These are phyloP conservation scores for Naja naja DNA, from an alignment of 2,113 vertebrate species.

Conservation along the genomic window DNA sequence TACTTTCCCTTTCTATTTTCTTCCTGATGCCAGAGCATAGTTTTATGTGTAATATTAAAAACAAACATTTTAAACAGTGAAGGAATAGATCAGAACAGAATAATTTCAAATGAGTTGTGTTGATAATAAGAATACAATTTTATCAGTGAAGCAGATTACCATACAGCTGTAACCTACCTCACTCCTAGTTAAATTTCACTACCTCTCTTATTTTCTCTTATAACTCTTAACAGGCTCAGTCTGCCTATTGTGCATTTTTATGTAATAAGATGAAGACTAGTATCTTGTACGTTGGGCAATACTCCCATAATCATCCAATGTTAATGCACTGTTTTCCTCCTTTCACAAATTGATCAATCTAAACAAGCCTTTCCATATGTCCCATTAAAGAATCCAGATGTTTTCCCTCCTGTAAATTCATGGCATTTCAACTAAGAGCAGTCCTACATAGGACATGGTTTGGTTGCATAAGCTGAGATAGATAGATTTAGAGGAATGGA, in stretches of 20 bases:
- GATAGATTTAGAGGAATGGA: not conserved
- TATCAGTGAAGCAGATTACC: not conserved
- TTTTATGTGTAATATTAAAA: not conserved
- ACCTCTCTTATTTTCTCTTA: not conserved
- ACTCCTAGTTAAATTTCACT: not conserved
- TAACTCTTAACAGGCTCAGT: not conserved
- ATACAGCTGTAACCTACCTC: not conserved
- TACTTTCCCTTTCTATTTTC: not conserved
- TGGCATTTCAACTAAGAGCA: not conserved
- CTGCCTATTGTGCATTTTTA: not conserved
- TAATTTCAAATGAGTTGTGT: not conserved
- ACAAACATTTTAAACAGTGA: not conserved
- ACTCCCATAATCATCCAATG: not conserved
- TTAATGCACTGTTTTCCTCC: not conserved
- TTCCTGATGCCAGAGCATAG: not conserved
- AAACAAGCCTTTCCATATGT: not conserved
- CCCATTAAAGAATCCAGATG: not conserved
- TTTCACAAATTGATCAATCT: not conserved
- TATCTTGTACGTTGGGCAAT: not conserved
- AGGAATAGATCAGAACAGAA: not conserved
- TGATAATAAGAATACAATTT: not conserved
- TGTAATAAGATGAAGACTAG: not conserved
- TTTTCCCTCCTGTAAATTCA: not conserved
- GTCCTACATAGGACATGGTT: not conserved
- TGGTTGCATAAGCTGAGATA: not conserved